These are phyloP conservation scores for Sylvilagus bachmani DNA, from an alignment of 2,113 vertebrate species.

Conservation along the genomic window DNA sequence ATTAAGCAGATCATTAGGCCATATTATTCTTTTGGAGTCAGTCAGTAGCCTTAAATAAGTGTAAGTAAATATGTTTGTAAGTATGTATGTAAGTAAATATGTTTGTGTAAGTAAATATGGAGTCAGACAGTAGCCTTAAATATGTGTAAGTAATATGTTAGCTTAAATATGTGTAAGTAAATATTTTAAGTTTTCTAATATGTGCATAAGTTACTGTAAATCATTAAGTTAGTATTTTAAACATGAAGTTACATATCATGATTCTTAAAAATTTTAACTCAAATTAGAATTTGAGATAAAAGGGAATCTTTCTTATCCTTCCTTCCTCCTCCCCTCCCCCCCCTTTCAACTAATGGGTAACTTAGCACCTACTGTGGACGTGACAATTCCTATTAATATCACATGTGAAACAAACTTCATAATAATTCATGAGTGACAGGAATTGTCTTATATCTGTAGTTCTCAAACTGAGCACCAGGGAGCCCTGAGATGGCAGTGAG, in stretches of 20 bases:
- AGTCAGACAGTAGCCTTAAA: too few relatives aligned
- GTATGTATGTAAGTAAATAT: background rate
- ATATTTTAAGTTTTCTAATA: background rate
- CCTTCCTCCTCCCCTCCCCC: background rate
- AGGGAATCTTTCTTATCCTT: background rate
- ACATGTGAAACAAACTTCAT: background rate
- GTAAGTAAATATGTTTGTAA: background rate
- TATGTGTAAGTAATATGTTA: too few relatives aligned
- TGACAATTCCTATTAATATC: background rate
- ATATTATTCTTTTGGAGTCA: too few relatives aligned
- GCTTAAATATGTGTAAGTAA: background rate
- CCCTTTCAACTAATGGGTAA: background rate
- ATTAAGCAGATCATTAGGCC: too few relatives aligned
- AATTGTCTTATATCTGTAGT: background rate
- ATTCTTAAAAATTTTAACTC: slow-evolving; percentile 4
- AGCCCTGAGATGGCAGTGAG: background rate
- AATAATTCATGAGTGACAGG: background rate
- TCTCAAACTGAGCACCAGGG: background rate
- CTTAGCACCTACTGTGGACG: background rate
- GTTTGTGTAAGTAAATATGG: too few relatives aligned
- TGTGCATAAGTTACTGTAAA: background rate
- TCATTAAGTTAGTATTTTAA: background rate
- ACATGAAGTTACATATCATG: background rate
- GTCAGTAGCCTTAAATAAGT: too few relatives aligned
- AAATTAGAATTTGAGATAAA: background rate